A percentile compares a stretch with the other conserved stretches of the same genome.
Evolutionary conservation across 2,797 vertebrate species (phyloP).

Genomic region (Cossypha dichroa): DNA sequence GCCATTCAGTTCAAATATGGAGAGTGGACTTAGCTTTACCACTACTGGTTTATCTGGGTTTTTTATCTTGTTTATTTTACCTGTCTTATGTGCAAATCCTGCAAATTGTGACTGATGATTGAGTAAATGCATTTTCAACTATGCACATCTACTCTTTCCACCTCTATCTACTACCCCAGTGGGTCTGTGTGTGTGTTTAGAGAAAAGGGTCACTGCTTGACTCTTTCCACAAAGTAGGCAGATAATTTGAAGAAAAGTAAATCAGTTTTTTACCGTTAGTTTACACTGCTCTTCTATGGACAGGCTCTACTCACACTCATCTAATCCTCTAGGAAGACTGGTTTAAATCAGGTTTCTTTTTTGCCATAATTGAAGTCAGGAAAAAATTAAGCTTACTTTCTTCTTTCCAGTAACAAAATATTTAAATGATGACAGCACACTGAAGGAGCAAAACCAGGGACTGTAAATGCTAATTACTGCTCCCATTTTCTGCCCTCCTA

Average conservation of each 20-base stretch:
- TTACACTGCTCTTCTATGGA: background rate
- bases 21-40: background rate
- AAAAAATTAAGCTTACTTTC: conserved; percentile 17
- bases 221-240: background rate
- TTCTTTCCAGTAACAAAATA: conserved; percentile 23
- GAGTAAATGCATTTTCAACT: background rate
- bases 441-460: conserved; percentile 9
- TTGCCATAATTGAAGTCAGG: background rate
- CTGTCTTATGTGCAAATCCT: background rate
- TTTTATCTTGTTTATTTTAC: conserved; percentile 2
- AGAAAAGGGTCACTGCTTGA: background rate
- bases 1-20: background rate
- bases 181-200: background rate
- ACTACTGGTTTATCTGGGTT: background rate
- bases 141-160: background rate
- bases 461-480: conserved; percentile 10
- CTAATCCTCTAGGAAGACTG: background rate
- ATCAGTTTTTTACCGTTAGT: background rate
- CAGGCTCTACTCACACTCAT: fast-evolving
- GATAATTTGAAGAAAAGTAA: background rate
- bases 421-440: conserved; percentile 20
- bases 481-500: background rate
- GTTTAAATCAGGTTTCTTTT: conserved; percentile 14
- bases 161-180: background rate
- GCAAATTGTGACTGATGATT: background rate